A percentile compares a stretch with the other conserved stretches of the same genome.
Conservation (phyloP, 2,888 invertebrate species). For the Himalopsyche kuldschensis region DNA sequence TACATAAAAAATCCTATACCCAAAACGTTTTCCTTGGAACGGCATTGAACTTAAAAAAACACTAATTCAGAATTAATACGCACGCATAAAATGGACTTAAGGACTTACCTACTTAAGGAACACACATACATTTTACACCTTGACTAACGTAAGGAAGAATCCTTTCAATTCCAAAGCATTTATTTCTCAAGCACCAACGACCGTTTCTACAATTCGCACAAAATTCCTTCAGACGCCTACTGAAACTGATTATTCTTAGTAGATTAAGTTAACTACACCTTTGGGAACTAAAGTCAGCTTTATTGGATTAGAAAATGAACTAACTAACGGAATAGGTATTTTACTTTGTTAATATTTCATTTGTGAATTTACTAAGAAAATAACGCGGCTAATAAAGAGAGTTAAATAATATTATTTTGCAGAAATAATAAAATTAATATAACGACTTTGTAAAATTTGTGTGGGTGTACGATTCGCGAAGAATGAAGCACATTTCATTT, state of each 20-base stretch:
- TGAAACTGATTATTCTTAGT: background rate
- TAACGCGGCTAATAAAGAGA: background rate
- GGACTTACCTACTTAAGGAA: too few relatives aligned
- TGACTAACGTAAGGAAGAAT: background rate
- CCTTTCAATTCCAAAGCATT: background rate
- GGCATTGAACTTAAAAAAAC: too few relatives aligned
- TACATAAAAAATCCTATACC: too few relatives aligned
- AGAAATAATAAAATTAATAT: too few relatives aligned
- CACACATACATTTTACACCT: background rate
- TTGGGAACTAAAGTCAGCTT: background rate
- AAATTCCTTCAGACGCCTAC: background rate
- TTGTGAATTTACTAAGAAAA: background rate
- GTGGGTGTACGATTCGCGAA: too few relatives aligned
- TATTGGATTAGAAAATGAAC: background rate
- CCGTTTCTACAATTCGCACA: background rate
- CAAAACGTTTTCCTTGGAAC: too few relatives aligned
- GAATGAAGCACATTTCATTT: too few relatives aligned
- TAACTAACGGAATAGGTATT: background rate
- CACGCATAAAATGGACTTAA: too few relatives aligned
- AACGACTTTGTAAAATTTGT: too few relatives aligned
- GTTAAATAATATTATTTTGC: too few relatives aligned
- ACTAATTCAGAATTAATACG: too few relatives aligned
- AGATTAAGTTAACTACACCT: background rate
- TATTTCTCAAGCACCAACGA: background rate
- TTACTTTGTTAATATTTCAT: background rate